Evolutionary conservation across 2,113 vertebrate species (phyloP), one percentile per base, ranked within the genome.

Genomic region (Myanophis thanlyinensis): DNA sequence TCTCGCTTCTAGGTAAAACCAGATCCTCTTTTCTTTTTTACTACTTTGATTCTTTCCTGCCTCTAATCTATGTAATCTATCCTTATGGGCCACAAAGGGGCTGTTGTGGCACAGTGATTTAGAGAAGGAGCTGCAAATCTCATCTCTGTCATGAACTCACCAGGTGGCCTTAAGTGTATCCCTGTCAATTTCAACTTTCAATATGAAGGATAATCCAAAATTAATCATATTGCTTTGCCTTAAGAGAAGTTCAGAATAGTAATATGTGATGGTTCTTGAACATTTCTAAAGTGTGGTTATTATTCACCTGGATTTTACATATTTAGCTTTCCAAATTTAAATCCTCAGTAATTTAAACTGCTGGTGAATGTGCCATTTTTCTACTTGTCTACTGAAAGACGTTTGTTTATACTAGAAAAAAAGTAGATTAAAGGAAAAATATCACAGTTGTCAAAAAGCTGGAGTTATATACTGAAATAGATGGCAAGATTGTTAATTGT

Each of bases 261-360:
- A 51, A 23, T 47, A 92, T 53, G 22, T 15, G 40, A 88, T 88
- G 49, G 48, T 40, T 40, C 88, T 84, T 47, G 9, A 54, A 80
- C 27, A 53, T 54, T 80, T 53, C 49, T 56, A 40, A 85, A 25
- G 44, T 35, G 11, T 11, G 12, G 54, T 67, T 49, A 35, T 49
- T 73, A 90, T 90, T 90, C 62, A 90, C 67, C 15, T 90, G 59
- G 89, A 80, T 90, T 67, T 91, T 25, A 87, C 20, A 30, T 86
- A 46, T 46, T 47, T 15, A 30, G 27, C 44, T 27, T 73, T 56
- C 54, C 15, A 67, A 89, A 95, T 47, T 4, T 73, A 91, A 93
- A 40, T 12, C 73, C 3, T 40, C 1, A 47, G 46, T 92, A 92
- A 27, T 13, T 1, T 53, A 30, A 73, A 80, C 30, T 30, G 23